Conservation (phyloP, 2,797 vertebrate species). For the Acanthornis magna region DNA sequence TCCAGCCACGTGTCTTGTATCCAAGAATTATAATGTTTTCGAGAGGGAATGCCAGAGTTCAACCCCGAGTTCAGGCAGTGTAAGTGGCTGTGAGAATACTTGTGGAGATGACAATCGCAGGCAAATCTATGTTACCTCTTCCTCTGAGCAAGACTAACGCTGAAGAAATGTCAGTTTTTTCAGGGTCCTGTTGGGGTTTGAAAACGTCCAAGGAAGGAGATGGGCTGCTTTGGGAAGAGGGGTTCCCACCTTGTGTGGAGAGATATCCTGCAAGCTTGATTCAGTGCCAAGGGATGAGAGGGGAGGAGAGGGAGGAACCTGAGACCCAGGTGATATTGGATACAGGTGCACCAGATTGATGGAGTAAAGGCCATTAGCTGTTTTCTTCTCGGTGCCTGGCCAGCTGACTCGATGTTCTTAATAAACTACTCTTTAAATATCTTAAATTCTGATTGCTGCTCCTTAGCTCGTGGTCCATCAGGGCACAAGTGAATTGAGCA, state of each 20-base stretch:
- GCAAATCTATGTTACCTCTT: not conserved
- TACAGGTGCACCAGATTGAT: not conserved
- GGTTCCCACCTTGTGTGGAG: rapidly evolving
- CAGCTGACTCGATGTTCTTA: not conserved
- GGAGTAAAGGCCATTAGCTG: not conserved
- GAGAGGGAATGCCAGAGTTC: not conserved
- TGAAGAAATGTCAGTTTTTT: not conserved
- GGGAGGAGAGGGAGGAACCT: not conserved
- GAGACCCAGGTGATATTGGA: not conserved
- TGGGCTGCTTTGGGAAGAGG: not conserved
- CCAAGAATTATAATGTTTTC: not conserved
- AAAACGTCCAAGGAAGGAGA: not conserved
- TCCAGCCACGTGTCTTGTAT: not conserved
- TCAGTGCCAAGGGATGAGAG: rapidly evolving
- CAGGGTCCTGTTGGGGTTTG: not conserved
- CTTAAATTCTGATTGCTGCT: not conserved
- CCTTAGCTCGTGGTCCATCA: not conserved
- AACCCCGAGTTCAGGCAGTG: not conserved
- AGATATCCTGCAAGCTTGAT: not conserved
- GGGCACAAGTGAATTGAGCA: not conserved
- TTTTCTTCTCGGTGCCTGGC: not conserved
- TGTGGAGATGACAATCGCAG: not conserved
- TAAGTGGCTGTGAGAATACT: not conserved
- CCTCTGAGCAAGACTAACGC: not conserved
- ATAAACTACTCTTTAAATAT: not conserved